Conservation (phyloP, 2,888 invertebrate species). For the Sarcophaga caerulescens region DNA sequence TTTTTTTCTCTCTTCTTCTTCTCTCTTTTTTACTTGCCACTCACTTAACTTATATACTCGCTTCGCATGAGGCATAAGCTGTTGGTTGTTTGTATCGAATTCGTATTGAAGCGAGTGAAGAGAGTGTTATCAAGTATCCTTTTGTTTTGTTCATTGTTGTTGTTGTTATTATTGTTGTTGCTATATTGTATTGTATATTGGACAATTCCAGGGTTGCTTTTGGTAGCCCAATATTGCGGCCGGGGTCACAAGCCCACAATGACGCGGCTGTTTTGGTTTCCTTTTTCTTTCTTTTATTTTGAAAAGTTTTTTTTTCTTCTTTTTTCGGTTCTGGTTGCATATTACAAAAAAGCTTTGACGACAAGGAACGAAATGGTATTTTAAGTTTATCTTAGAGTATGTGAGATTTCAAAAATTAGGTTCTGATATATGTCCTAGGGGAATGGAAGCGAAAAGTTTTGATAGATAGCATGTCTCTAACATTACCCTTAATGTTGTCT, state of each 20-base stretch:
- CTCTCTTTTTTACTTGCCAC: background rate
- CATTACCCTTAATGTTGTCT: too few relatives aligned
- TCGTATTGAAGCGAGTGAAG: conserved; percentile 20
- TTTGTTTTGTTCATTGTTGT: conserved; percentile 46
- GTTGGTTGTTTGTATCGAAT: conserved; percentile 61
- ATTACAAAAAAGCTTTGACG: background rate
- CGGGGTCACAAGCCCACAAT: conserved; percentile 77
- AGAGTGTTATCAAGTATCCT: conserved; percentile 64
- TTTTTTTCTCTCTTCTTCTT: conserved; percentile 26
- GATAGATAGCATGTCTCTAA: too few relatives aligned
- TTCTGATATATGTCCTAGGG: too few relatives aligned
- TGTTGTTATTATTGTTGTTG: conserved; percentile 24
- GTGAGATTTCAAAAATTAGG: too few relatives aligned
- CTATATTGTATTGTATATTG: conserved; percentile 25
- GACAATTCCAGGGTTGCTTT: conserved; percentile 75
- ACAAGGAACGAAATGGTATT: background rate
- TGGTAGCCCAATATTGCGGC: conserved; percentile 79
- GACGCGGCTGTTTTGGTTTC: conserved; percentile 70
- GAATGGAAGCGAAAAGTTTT: too few relatives aligned
- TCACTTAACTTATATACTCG: background rate
- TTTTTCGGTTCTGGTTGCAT: background rate
- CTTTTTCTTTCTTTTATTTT: conserved; percentile 50
- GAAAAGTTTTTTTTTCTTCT: background rate
- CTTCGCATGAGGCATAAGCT: conserved; percentile 38
- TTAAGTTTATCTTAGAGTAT: too few relatives aligned